Evolutionary conservation across 1,140 invertebrate species (phyloP), one percentile per base, ranked within the genome.

Genomic region (Homalodisca vitripennis): DNA sequence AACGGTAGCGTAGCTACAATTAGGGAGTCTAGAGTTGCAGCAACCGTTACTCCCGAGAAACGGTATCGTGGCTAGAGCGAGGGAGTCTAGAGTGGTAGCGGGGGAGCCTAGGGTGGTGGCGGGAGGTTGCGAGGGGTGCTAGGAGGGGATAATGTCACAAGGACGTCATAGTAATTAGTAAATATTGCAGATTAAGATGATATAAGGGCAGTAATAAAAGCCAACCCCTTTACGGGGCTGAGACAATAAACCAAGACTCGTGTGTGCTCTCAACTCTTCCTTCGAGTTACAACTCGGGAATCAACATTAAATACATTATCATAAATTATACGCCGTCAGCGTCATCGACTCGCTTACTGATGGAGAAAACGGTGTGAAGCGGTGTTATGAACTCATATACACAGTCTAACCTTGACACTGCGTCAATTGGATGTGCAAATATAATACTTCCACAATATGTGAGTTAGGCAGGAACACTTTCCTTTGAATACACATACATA

Each of bases 171-270:
- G 67, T 68, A 68, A 68, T 68, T 68, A 68, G 67, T 68, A 68
- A 68, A 68, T 68, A 68, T 68, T 68, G 67, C 67, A 68, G 67
- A 68, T 68, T 68, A 68, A 68, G 67, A 68, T 68, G 67, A 68
- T 68, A 68, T 68, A 68, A 68, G 53, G 53, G 67, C 55, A 46
- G 55, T 66, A 66, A 66, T 66, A 66, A 66, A 66, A 66, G 34
- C 64, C 20, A 24, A 46, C 32, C 64, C 62, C 62, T 34, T 64
- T 64, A 64, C 48, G 48, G 48, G 20, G 48, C 22, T 20, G 12
- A 53, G 48, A 53, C 62, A 64, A 64, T 64, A 64, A 64, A 64
- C 62, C 34, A 64, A 32, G 62, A 30, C 62, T 34, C 62, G 32
- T 64, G 62, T 64, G 48, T 53, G 48, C 32, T 64, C 62, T 64